phyloP scores from a whole-genome alignment of 2,113 vertebrate species.

The Eubucco bourcierii region DNA sequence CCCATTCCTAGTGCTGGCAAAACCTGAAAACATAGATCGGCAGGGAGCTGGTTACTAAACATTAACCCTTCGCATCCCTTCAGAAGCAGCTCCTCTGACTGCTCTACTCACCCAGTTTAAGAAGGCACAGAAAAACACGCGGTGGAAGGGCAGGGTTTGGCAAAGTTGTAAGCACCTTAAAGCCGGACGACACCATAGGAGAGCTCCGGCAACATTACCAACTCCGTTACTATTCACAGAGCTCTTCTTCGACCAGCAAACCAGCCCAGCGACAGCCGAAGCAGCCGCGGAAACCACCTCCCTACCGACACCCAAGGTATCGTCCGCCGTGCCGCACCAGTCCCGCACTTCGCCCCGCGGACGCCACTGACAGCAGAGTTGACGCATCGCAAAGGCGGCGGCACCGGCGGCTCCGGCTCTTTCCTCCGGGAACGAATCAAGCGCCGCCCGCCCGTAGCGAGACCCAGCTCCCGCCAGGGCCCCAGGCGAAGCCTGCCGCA shows the following conservation, averaged over 20 bases:
- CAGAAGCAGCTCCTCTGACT: background rate
- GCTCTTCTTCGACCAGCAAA: background rate
- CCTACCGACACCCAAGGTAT: too few species aligned
- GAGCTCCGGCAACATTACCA: background rate
- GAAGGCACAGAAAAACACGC: background rate
- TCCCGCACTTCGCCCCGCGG: background rate
- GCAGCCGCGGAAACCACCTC: accelerated
- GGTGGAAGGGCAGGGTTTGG: background rate
- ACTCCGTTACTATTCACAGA: background rate
- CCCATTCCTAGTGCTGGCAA: background rate
- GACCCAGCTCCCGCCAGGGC: background rate
- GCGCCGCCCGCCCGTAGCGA: too few species aligned
- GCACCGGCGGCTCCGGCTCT: background rate
- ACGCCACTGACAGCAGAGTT: background rate
- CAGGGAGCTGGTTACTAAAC: background rate
- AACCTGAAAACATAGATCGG: background rate
- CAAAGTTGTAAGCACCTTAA: background rate
- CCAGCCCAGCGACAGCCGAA: accelerated
- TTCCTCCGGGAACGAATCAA: background rate
- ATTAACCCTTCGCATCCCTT: background rate
- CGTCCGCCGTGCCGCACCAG: background rate
- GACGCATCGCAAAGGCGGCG: background rate
- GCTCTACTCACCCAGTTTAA: background rate
- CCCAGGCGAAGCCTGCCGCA: background rate
- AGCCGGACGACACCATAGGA: accelerated